Evolutionary conservation across 35 echinoderm and acorn worm genomes (phyloP), one percentile per base, ranked within the genome.

Genomic region (Eucidaris tribuloides): DNA sequence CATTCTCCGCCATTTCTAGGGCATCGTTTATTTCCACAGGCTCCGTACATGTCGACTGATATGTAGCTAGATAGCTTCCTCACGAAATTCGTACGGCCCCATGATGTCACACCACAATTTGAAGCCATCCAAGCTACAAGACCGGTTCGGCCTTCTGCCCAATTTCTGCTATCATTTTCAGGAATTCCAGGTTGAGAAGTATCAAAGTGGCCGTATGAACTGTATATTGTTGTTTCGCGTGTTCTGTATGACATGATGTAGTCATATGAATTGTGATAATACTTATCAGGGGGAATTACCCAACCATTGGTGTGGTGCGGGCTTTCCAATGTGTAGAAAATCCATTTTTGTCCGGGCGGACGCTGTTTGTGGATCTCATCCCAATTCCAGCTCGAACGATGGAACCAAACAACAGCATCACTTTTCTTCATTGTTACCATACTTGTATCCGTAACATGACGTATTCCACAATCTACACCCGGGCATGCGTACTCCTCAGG

Each of bases 281-380:
- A 63, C 37, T 7, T 78, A 46, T 29, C 70, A 35, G 32, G 84
- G 27, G 9, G 45, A 24, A 74, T 74, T 2, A 94, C 84, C 76
- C 82, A 83, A 36, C 78, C 63, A 2, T 58, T 60, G 34, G 89
- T 94, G 19, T 88, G 81, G 28, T 84, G 65, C 25, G 92, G 87
- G 1, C 87, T 94, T 58, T 94, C 92, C 2, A 85, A 72, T 6
- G 87, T 88, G 42, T 94, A 94, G 55, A 94, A 90, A n/a, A 94
- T 77, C 78, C 83, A 89, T 3, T 90, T 82, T 35, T 94, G 92
- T 34, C 65, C 57, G 2, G 87, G 5, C 30, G 79, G 48, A 19
- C 58, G 45, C 1, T 72, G 41, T 34, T 46, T 76, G 11, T 46
- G 40, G 62, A 84, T 85, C 25, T 90, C 85, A 20, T 56, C 74